phyloP scores from a whole-genome alignment of 2,888 invertebrate species.

The Conomelus anceps region DNA sequence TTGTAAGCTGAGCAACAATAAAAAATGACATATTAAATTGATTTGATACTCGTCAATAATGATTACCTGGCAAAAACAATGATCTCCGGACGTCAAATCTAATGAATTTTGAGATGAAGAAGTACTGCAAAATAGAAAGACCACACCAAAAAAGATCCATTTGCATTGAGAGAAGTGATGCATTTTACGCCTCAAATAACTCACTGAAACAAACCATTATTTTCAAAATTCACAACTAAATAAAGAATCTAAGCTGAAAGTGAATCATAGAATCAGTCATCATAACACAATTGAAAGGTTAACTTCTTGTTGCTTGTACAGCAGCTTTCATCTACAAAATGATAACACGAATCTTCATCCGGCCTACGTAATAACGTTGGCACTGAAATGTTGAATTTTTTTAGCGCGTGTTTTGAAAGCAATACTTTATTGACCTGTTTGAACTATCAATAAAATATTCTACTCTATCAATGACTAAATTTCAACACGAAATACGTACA shows the following conservation, averaged over 20 bases:
- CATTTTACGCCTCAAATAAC: neutral
- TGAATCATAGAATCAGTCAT: neutral
- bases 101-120: neutral
- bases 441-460: neutral
- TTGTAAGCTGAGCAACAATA: neutral
- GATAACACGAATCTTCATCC: neutral
- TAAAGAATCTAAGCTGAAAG: neutral
- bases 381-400: neutral
- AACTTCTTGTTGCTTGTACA: neutral
- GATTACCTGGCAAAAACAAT: conserved; percentile 26
- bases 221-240: neutral
- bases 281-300: neutral
- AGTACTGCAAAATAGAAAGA: neutral
- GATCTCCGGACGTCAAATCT: conserved; percentile 18
- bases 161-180: neutral
- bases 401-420: neutral
- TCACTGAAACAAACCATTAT: neutral
- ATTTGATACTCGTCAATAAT: neutral
- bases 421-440: neutral
- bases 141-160: neutral
- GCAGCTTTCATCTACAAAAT: neutral
- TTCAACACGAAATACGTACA: too few relatives aligned
- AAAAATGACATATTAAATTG: neutral
- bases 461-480: neutral
- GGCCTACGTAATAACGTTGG: neutral